phyloP scores from a whole-genome alignment of 2,888 invertebrate genomes.

The Stratiomys singularior region DNA sequence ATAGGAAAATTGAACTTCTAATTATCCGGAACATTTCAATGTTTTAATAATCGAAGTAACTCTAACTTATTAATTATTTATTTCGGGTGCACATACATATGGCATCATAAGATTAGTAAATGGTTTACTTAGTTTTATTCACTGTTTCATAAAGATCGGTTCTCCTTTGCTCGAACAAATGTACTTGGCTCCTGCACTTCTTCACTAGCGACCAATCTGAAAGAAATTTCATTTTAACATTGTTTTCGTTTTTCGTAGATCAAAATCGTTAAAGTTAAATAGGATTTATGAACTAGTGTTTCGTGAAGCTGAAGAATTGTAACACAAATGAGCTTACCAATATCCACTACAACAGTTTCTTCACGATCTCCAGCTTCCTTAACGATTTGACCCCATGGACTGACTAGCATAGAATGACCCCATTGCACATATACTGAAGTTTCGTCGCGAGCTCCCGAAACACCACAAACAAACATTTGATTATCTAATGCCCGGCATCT shows the following conservation, averaged over 20 bases:
- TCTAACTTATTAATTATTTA: no score
- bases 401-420: constrained; percentile 85
- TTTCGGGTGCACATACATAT: no score
- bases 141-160: constrained; percentile 56
- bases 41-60: no score
- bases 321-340: no score
- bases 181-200: constrained; percentile 21
- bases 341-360: constrained; percentile 76
- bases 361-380: constrained; percentile 76
- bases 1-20: no score
- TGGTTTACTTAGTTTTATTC: neutral
- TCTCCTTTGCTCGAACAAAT: constrained; percentile 34
- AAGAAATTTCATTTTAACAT: no score
- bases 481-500: constrained; percentile 87
- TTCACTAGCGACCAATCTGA: constrained; percentile 25
- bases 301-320: neutral
- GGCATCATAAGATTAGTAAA: neutral
- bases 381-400: constrained; percentile 81
- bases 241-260: neutral
- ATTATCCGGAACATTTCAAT: no score
- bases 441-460: constrained; percentile 83
- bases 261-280: neutral
- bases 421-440: constrained; percentile 86
- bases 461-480: constrained; percentile 86
- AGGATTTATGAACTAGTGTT: no score